Evolutionary conservation across 2,113 vertebrate genomes (phyloP).

Genomic region (Paratilapia polleni): DNA sequence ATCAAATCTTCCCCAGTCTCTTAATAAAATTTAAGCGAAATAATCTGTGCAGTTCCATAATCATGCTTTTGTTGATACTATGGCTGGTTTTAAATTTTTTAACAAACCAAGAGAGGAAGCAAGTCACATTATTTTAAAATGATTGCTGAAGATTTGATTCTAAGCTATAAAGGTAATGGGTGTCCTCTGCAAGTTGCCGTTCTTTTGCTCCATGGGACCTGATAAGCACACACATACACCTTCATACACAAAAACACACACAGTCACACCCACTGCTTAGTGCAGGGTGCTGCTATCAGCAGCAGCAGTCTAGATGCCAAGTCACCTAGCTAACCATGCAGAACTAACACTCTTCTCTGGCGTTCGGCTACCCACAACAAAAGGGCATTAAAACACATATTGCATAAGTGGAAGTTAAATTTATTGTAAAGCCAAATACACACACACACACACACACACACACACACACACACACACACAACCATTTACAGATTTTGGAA

Average conservation of each 20-base stretch:
- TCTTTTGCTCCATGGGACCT: conserved; percentile 31
- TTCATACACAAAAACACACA: not conserved
- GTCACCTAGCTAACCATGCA: conserved; percentile 62
- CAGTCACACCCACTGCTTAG: conserved; percentile 5
- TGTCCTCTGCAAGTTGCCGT: conserved; percentile 23
- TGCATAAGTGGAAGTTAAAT: conserved; percentile 6
- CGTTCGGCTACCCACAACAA: conserved; percentile 27
- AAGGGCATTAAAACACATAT: conserved; percentile 27
- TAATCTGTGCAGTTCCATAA: not conserved
- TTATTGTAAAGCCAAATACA: not conserved
- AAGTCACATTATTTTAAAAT: too few species aligned
- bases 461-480: not conserved
- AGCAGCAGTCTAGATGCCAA: conserved; percentile 59
- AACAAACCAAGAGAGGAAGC: too few species aligned
- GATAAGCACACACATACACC: conserved; percentile 35
- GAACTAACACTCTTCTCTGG: conserved; percentile 53
- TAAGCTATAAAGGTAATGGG: conserved; percentile 15
- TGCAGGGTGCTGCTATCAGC: conserved; percentile 42
- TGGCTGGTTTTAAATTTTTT: too few species aligned
- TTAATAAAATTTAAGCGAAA: not conserved
- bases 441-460: not conserved
- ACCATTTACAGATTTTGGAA: not conserved
- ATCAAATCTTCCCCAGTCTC: not conserved
- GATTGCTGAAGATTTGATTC: too few species aligned
- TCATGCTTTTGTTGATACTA: too few species aligned